Conservation (phyloP, 2,113 vertebrate species). For the Nyctereutes procyonoides region DNA sequence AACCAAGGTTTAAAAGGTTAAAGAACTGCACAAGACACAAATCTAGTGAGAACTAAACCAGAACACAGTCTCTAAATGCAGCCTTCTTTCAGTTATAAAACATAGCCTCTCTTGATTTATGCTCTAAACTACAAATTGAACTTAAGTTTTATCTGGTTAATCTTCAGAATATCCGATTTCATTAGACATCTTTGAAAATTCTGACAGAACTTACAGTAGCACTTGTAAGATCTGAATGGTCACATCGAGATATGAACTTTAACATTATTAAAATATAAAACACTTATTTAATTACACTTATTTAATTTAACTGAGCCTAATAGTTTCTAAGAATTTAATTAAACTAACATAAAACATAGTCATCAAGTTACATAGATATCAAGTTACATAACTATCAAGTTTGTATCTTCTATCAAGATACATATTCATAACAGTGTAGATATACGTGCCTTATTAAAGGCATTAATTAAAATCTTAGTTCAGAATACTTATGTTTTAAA, state of each 20-base stretch:
- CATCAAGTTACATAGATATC: neutral
- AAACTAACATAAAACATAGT: slow-evolving; percentile 7
- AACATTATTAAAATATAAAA: slow-evolving; percentile 45
- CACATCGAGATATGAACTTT: slow-evolving; percentile 34
- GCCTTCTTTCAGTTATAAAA: slow-evolving; percentile 23
- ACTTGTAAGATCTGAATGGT: slow-evolving; percentile 38
- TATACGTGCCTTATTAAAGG: neutral
- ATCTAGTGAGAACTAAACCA: neutral
- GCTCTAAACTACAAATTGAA: slow-evolving; percentile 23
- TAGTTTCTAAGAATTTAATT: slow-evolving; percentile 27
- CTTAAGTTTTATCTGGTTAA: slow-evolving; percentile 8
- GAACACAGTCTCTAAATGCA: neutral
- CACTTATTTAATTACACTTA: slow-evolving; percentile 23
- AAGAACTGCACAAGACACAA: neutral
- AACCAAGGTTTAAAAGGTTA: neutral
- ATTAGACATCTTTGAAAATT: slow-evolving; percentile 18
- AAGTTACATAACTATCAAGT: no score
- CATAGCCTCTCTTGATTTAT: neutral
- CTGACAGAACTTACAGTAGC: neutral
- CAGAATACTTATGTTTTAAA: slow-evolving; percentile 19
- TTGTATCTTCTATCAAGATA: no score
- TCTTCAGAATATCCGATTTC: neutral
- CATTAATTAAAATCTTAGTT: slow-evolving; percentile 34
- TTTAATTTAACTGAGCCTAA: slow-evolving; percentile 21
- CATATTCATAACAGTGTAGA: neutral